Base-by-base conservation (phyloP, 1,140 invertebrate species). In the Pseudomyrmex sp. region DNA sequence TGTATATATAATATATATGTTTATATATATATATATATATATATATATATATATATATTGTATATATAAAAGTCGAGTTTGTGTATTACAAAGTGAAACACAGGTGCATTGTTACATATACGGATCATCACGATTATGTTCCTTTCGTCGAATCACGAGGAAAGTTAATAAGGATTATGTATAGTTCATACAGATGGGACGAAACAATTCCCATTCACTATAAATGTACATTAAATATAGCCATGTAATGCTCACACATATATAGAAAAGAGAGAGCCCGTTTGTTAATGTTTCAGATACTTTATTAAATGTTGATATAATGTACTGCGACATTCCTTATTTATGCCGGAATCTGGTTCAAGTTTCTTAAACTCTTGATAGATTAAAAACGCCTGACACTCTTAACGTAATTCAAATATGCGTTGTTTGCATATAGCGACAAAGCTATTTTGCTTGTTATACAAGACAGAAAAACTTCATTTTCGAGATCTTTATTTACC, bases 281-380 rank as follows among this genome's bases (percentile, higher is more conserved):
- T 93, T 93, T 93, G 93, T 93, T 93, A 93, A 93, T 93, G 92
- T 93, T 93, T 93, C 92, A 93, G 92, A 93, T 93, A 93, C 92
- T 93, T 93, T 93, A 93, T 93, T 93, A 93, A 93, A 93, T 93
- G 93, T 93, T 93, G 92, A 93, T 93, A 93, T 93, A 93, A 93
- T 93, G 89, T 93, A 93, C 91, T 92, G 92, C 89, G 90, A 93
- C 92, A 93, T 93, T 93, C 92, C 92, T 93, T 93, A 90, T 91
- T 93, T 93, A 84, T 92, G 77, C 82, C 77, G 85, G 82, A 89
- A 89, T 77, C 80, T 85, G 77, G 88, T 90, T 87, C 89, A 90
- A 89, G 85, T 91, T 35, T 35, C 87, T 91, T 90, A 88, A 85
- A 91, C 54, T 66, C 66, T 80, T 80, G 48, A 80, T 70, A 72